Conservation (phyloP, 30 jellyfish, hydroid and myxozoan species). For the Hydractinia echinata region DNA sequence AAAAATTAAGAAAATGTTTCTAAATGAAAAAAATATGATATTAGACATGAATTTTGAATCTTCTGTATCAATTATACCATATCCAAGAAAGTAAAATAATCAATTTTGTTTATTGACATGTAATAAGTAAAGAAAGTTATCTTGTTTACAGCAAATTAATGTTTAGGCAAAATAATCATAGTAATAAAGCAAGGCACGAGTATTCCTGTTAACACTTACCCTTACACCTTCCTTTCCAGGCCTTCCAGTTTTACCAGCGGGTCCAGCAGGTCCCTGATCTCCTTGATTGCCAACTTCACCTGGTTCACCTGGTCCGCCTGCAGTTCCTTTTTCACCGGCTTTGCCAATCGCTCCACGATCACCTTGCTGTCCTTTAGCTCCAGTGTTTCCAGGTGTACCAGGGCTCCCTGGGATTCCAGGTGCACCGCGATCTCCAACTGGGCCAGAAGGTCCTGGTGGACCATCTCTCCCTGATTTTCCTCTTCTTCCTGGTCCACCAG, state of each 20-base stretch:
- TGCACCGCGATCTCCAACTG: conserved; percentile 61
- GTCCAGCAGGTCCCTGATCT: conserved; percentile 48
- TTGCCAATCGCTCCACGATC: conserved; percentile 44
- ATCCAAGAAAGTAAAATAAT: too few relatives aligned
- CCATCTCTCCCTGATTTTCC: conserved; percentile 48
- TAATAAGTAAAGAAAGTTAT: too few relatives aligned
- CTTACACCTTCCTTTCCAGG: conserved; percentile 69
- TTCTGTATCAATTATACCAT: too few relatives aligned
- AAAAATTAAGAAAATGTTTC: too few relatives aligned
- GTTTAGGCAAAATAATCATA: too few relatives aligned
- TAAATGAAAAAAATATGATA: too few relatives aligned
- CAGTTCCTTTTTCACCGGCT: conserved; percentile 33
- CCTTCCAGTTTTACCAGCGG: conserved; percentile 71
- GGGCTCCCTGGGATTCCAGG: conserved; percentile 63
- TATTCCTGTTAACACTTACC: neutral
- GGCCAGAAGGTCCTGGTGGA: conserved; percentile 50
- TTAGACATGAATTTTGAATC: too few relatives aligned
- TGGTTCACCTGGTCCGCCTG: conserved; percentile 71
- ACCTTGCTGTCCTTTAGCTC: conserved; percentile 51
- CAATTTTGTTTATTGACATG: too few relatives aligned
- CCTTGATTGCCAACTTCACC: conserved; percentile 61
- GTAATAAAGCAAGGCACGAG: too few relatives aligned
- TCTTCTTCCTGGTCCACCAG: conserved; percentile 62
- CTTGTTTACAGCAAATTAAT: too few relatives aligned
- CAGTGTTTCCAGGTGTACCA: conserved; percentile 48